Base-by-base conservation (phyloP, 2,797 vertebrate genomes). In the Podarcis lilfordi region DNA sequence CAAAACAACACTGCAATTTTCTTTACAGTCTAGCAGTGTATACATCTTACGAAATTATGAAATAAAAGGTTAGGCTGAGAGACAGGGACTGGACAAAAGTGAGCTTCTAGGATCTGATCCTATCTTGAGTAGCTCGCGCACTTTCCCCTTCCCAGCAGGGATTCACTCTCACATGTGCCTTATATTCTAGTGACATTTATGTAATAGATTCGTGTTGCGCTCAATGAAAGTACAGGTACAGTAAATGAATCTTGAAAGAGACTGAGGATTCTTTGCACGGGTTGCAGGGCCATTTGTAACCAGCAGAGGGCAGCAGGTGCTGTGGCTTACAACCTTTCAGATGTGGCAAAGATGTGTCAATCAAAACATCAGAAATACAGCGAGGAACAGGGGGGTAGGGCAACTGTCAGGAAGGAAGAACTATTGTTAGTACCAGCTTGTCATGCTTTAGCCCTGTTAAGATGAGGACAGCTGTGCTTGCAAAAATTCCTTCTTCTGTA, bases 291-390 rank as follows among this genome's bases (percentile, higher is more conserved):
- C 72, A 75, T 25, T 23, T 78, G 5, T 61, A 35, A 45, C 85
- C 89, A 72, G 80, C 15, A 79, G 80, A 83, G 75, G 74, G 55
- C 89, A 90, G 74, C 55, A 86, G n/a, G 68, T 21, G 27, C 78
- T 50, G 27, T 55, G 25, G 27, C 68, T 85, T 80, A 0, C 23
- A 37, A 1, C 50, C n/a, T 85, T 81, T 59, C 82, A 66, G 77
- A 40, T 80, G 10, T 4, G 37, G 17, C 13, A 27, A 72, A 40
- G 32, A 9, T 75, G 35, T 4, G 4, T n/a, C 76, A n/a, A 19
- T 13, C 21, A 45, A 64, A 74, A 2, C 3, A 71, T 79, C 29
- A 71, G 4, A 21, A 37, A 80, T 40, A 21, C 40, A 55, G 3
- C 37, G 32, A 80, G 29, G 61, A 66, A 66, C 23, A 9, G 66